phyloP scores from a whole-genome alignment of 2,888 invertebrate genomes.

The Cataglyphis livida region DNA sequence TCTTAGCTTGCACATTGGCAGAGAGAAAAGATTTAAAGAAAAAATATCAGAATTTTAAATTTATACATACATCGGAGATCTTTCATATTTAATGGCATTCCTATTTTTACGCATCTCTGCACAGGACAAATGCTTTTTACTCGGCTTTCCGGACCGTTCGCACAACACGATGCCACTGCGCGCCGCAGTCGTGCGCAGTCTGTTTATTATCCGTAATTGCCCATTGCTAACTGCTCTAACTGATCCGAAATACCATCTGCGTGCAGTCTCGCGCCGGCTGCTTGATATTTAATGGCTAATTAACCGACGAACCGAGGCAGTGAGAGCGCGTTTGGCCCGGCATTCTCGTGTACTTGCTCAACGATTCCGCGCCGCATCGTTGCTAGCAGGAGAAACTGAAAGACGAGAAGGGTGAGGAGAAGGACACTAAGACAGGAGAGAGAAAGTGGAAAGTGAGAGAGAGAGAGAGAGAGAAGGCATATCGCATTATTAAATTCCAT shows the following conservation, averaged over 20 bases:
- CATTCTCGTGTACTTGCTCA: constrained; percentile 43
- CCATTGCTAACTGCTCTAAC: constrained; percentile 69
- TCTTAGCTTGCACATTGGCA: not conserved
- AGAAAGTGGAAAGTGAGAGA: not conserved
- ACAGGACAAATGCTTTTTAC: not conserved
- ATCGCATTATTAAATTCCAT: constrained; percentile 77
- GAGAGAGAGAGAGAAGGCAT: constrained; percentile 21
- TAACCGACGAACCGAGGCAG: constrained; percentile 72
- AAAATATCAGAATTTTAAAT: not conserved
- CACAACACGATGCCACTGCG: constrained; percentile 34
- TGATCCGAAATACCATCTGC: constrained; percentile 77
- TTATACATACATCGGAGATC: not conserved
- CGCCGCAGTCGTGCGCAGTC: constrained; percentile 54
- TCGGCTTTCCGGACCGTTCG: constrained; percentile 26
- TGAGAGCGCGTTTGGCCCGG: constrained; percentile 46
- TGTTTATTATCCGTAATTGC: constrained; percentile 77
- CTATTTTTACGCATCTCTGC: constrained; percentile 24
- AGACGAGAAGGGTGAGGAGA: constrained; percentile 47
- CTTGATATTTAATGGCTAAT: constrained; percentile 82
- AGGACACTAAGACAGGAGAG: not conserved
- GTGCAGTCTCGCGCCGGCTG: constrained; percentile 73
- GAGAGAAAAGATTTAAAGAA: not conserved
- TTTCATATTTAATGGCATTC: constrained; percentile 3
- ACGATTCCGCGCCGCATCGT: constrained; percentile 30
- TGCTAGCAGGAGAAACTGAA: constrained; percentile 37